Base-by-base conservation (phyloP, 1,140 invertebrate genomes). In the Stenopsyche tienmushanensis region DNA sequence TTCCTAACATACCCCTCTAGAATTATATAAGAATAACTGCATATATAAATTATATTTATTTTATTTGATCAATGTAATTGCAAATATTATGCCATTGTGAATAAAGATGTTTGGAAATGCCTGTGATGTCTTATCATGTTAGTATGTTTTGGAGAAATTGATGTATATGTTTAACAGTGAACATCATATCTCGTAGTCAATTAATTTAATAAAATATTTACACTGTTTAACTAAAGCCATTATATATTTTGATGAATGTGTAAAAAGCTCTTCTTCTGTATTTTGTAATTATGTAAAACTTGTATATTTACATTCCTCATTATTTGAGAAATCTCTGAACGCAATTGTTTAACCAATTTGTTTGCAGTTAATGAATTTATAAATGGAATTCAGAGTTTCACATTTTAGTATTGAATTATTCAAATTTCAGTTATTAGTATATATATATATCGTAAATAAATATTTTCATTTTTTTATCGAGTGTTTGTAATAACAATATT, bases 261-360 rank as follows among this genome's bases (percentile, higher is more conserved):
- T 49, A 24, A 13, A 52, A 52, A 52, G 49, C 21, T 52, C 13
- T 25, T 52, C 41, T 42, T 39, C 34, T 39, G 7, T 39, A 39
- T 39, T n/a, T 42, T 42, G 41, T 52, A 52, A 52, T 52, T 21
- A 52, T 52, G 49, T 52, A 52, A 42, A 55, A 55, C 29, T 34
- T 55, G 29, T 55, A 41, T 55, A 55, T 55, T 55, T 55, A 55
- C 52, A 55, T 55, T 55, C 52, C 52, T 55, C 13, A n/a, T n/a
- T n/a, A n/a, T n/a, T n/a, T n/a, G n/a, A n/a, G n/a, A n/a, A n/a
- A n/a, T n/a, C n/a, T n/a, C n/a, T n/a, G n/a, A n/a, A n/a, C n/a
- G n/a, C n/a, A n/a, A n/a, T n/a, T n/a, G n/a, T n/a, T n/a, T n/a
- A n/a, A n/a, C n/a, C n/a, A n/a, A n/a, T n/a, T n/a, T n/a, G n/a